Evolutionary conservation across 1,140 invertebrate genomes (phyloP).

Genomic region (Camponotus vicinus): DNA sequence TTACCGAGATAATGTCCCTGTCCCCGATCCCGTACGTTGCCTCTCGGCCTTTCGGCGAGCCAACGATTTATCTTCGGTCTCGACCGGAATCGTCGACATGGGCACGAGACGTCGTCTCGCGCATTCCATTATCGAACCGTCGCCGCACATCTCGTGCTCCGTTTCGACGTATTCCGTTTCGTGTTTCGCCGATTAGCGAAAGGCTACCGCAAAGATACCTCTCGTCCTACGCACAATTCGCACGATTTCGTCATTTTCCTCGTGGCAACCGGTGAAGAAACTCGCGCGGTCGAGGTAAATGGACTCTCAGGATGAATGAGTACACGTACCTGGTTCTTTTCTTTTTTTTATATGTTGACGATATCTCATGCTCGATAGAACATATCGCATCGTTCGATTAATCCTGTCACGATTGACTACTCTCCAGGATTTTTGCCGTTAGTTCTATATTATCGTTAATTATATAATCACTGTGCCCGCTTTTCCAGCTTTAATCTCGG

Average conservation of each 20-base stretch:
- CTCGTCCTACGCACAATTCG: background rate
- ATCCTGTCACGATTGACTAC: slow-evolving; percentile 51
- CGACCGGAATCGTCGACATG: background rate
- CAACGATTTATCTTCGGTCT: too few species aligned
- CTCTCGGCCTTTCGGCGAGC: background rate
- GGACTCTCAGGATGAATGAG: slow-evolving; percentile 40
- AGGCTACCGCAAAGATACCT: slow-evolving; percentile 19
- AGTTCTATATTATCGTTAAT: slow-evolving; percentile 50
- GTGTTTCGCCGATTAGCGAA: slow-evolving; percentile 23
- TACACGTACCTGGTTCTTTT: background rate
- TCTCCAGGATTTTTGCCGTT: slow-evolving; percentile 56
- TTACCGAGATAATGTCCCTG: slow-evolving; percentile 33
- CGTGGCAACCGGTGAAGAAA: background rate
- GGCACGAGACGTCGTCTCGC: slow-evolving; percentile 48
- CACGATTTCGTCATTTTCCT: slow-evolving; percentile 4
- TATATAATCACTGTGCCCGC: slow-evolving; percentile 31
- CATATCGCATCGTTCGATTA: slow-evolving; percentile 73
- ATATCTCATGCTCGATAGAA: slow-evolving; percentile 79
- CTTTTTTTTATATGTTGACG: slow-evolving; percentile 25
- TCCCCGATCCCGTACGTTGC: background rate
- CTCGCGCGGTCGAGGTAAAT: slow-evolving; percentile 29
- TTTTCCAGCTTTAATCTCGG: slow-evolving; percentile 37
- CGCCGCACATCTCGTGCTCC: slow-evolving; percentile 50
- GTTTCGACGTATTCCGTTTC: slow-evolving; percentile 29
- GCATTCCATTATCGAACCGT: slow-evolving; percentile 51